phyloP scores from a whole-genome alignment of 2,113 vertebrate species.

The Pelecanus crispus region DNA sequence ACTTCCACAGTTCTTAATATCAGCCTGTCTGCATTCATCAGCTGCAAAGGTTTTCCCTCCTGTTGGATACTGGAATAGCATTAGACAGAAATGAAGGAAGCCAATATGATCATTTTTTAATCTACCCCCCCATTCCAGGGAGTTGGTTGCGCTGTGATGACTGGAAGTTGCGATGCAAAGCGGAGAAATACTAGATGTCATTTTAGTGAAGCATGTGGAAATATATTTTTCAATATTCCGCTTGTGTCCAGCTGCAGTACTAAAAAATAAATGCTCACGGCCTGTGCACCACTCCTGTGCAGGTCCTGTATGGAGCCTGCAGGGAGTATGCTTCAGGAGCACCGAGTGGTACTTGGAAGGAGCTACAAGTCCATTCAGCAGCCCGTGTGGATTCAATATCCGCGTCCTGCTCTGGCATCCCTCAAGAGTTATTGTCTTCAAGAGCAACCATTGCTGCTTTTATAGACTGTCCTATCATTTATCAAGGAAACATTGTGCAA shows the following conservation, averaged over 20 bases:
- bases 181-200: neutral
- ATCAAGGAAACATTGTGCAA: accelerated
- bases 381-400: neutral
- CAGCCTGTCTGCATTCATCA: constrained; percentile 83
- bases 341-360: neutral
- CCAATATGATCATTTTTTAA: constrained; percentile 15
- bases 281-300: neutral
- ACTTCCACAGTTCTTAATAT: constrained; percentile 62
- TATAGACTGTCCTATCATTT: neutral
- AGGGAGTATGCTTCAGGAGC: accelerated
- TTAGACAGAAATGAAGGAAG: neutral
- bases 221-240: neutral
- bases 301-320: neutral
- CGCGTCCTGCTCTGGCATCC: neutral
- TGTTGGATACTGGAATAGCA: neutral
- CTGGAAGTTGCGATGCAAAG: neutral
- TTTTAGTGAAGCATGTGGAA: neutral
- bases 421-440: neutral
- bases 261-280: accelerated
- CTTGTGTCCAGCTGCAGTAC: neutral
- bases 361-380: neutral
- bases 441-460: neutral
- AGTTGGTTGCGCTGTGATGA: neutral
- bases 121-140: neutral
- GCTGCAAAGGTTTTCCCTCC: constrained; percentile 53